Base-by-base conservation (phyloP, 2,888 invertebrate species). In the Rhingia rostrata region DNA sequence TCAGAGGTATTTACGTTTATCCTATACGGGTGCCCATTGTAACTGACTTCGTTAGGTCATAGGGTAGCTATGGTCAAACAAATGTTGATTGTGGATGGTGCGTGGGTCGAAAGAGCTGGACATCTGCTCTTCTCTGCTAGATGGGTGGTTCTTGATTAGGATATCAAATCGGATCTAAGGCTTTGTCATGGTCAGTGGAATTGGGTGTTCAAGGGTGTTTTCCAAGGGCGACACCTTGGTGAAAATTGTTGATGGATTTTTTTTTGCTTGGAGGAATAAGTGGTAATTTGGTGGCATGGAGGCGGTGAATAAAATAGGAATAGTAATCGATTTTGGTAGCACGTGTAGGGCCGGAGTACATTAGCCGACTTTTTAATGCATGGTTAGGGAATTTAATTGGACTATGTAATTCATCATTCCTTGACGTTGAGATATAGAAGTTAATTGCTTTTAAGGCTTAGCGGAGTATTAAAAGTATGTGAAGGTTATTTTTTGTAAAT, bases 91-190 rank as follows among this genome's bases (percentile, higher is more conserved):
- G 67, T 33, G 47, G 6, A 47, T 32, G 60, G 53, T 54, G 61
- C 60, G 67, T 78, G 64, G 78, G 77, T 43, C 54, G 54, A 6
- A 45, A 69, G 63, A 6, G 60, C 56, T 22, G 22, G 64, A 74
- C 84, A 84, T 79, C 84, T 84, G 84, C 64, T 79, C 22, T 22
- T 2, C 22, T 22, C 43, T 69, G 56, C 35, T 53, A 51, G 35
- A 74, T 66, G 54, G 60, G 12, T 58, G 35, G 58, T 53, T 53
- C 33, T 12, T 79, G 56, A 64, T 79, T 56, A 69, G 45, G 45
- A 51, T 78, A 33, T 53, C 35, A 73, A 73, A 79, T 83, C 47
- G 69, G 67, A 74, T 73, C 56, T 54, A 54, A 35, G 60, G 73
- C 64, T 75, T 74, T 73, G 63, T 67, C 69, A 74, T 58, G 69